Percentiles rank a stretch among this genome's conserved stretches.
Evolutionary conservation across 2,888 invertebrate species (phyloP).

Genomic region (Apodemia zela): DNA sequence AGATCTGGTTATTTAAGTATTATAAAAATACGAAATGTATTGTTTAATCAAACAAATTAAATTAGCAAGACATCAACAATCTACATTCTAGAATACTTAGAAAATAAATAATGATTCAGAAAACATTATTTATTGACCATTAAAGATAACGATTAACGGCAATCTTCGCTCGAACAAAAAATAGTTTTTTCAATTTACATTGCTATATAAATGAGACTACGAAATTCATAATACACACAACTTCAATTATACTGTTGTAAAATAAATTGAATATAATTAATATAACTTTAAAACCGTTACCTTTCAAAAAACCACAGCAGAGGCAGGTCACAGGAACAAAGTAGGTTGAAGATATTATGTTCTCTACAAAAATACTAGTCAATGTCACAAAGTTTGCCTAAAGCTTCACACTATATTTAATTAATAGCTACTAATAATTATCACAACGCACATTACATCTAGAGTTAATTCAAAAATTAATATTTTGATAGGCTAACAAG

Average conservation of each 20-base stretch:
- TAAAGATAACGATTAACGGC: slow-evolving; percentile 1
- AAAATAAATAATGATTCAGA: slow-evolving; percentile 1
- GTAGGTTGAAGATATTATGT: slow-evolving; percentile 53
- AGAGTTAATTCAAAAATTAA: slow-evolving; percentile 51
- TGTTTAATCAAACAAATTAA: background rate
- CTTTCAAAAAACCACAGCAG: slow-evolving; percentile 68
- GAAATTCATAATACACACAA: background rate
- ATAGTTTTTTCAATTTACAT: background rate
- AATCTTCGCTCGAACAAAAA: background rate
- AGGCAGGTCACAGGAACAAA: slow-evolving; percentile 68
- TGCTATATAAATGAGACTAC: background rate
- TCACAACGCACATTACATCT: slow-evolving; percentile 45
- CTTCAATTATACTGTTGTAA: background rate
- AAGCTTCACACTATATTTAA: slow-evolving; percentile 52
- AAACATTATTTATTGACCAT: background rate
- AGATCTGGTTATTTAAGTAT: background rate
- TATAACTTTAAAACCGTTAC: slow-evolving; percentile 60
- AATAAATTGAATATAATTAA: background rate
- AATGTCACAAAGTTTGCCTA: slow-evolving; percentile 46
- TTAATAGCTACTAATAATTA: slow-evolving; percentile 41
- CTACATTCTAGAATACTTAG: background rate
- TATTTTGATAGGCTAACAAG: slow-evolving; percentile 57
- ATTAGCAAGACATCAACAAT: background rate
- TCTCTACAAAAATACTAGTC: slow-evolving; percentile 49
- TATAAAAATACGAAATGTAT: background rate